These are phyloP conservation scores for Drosophila melanica DNA, from an alignment of 1,140 invertebrate genomes.

Conservation along the genomic window DNA sequence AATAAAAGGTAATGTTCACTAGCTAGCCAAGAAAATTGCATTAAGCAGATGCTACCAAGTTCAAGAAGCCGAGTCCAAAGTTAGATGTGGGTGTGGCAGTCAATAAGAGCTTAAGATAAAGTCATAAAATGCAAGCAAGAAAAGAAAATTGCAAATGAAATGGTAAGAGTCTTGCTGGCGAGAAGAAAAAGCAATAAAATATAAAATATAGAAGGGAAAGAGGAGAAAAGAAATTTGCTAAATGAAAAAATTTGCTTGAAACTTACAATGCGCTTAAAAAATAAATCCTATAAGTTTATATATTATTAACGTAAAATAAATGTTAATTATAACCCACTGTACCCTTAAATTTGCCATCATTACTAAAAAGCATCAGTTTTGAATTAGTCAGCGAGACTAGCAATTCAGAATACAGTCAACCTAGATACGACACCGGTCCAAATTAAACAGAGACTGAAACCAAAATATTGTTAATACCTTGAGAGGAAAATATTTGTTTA, in stretches of 20 bases:
- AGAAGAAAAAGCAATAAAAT: slow-evolving; percentile 68
- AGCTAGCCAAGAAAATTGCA: slow-evolving; percentile 71
- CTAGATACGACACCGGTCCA: slow-evolving; percentile 23
- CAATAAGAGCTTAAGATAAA: slow-evolving; percentile 68
- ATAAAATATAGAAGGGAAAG: slow-evolving; percentile 35
- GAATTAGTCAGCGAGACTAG: slow-evolving; percentile 57
- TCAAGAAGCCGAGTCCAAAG: slow-evolving; percentile 2
- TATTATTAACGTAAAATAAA: slow-evolving; percentile 43
- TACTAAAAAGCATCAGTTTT: slow-evolving; percentile 72
- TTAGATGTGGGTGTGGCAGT: slow-evolving; percentile 31
- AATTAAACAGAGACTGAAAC: slow-evolving; percentile 74
- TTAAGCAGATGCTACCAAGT: slow-evolving; percentile 79
- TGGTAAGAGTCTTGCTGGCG: slow-evolving; percentile 57
- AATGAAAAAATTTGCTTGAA: neutral
- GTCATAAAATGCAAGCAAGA: slow-evolving; percentile 74
- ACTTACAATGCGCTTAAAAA: neutral
- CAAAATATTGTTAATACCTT: slow-evolving; percentile 82
- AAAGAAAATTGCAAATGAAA: slow-evolving; percentile 78
- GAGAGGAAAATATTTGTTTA: slow-evolving; percentile 81
- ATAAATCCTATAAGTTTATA: slow-evolving; percentile 2
- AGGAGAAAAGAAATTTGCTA: neutral
- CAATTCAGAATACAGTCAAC: slow-evolving; percentile 12
- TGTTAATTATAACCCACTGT: slow-evolving; percentile 41
- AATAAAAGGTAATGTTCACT: slow-evolving; percentile 44
- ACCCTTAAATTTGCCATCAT: slow-evolving; percentile 51